phyloP scores from a whole-genome alignment of 1,140 invertebrate species.

The Stegodyphus dumicola region DNA sequence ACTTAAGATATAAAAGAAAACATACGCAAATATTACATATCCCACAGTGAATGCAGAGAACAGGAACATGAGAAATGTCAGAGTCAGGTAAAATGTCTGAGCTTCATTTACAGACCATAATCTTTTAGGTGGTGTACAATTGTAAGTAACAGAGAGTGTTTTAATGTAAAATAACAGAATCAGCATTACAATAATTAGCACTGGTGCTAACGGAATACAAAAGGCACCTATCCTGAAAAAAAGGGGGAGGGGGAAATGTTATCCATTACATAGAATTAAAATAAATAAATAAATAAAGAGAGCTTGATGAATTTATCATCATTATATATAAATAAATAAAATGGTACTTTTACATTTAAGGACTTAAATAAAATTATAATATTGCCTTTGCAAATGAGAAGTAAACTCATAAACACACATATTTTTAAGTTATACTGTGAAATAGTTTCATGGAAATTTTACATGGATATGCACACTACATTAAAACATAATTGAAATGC shows the following conservation, averaged over 20 bases:
- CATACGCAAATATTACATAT: constrained; percentile 53
- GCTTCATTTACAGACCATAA: constrained; percentile 45
- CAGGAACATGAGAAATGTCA: constrained; percentile 40
- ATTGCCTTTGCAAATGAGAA: no score
- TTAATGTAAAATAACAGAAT: constrained; percentile 46
- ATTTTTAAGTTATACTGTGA: no score
- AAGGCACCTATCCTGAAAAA: constrained; percentile 39
- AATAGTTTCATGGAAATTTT: no score
- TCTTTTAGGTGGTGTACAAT: constrained; percentile 22
- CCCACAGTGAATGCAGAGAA: constrained; percentile 30
- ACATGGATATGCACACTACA: no score
- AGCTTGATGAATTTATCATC: no score
- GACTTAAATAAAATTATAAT: no score
- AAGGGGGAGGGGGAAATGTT: not conserved
- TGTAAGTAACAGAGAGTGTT: constrained; percentile 1
- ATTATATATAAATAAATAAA: no score
- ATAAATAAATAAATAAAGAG: no score
- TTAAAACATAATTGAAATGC: no score
- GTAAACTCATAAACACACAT: no score
- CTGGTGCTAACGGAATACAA: constrained; percentile 30
- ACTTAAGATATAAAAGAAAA: not conserved
- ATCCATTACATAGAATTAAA: no score
- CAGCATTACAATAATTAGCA: constrained; percentile 45
- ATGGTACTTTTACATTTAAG: no score
- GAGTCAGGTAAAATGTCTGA: constrained; percentile 32